A percentile compares a stretch with the other conserved stretches of the same genome.
These are phyloP conservation scores for Bemisia tabaci DNA, from an alignment of 1,140 invertebrate species.

Conservation along the genomic window DNA sequence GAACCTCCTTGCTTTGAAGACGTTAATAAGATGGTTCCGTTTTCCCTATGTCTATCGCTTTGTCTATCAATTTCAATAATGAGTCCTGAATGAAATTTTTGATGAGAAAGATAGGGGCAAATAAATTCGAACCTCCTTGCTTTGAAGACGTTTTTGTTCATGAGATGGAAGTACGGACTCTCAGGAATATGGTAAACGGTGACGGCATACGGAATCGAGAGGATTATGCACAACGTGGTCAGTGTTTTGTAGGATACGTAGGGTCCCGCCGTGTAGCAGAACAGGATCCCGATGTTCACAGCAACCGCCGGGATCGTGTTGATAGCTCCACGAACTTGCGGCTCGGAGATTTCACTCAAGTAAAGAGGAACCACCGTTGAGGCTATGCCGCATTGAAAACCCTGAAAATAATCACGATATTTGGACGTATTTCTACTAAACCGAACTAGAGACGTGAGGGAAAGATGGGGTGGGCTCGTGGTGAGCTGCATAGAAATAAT, in stretches of 20 bases:
- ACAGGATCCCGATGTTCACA: constrained; percentile 50
- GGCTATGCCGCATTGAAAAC: constrained; percentile 53
- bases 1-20: no score
- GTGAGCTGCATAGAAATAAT: no score
- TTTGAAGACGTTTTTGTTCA: constrained; percentile 39
- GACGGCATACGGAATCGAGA: constrained; percentile 45
- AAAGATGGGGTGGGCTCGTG: no score
- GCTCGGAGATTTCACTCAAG: constrained; percentile 57
- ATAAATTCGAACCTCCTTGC: constrained; percentile 33
- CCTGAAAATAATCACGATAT: no score
- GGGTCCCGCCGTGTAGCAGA: constrained; percentile 42
- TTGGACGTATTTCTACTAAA: no score
- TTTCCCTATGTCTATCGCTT: no score
- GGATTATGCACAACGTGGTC: constrained; percentile 43
- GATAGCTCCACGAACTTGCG: constrained; percentile 20
- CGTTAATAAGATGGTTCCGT: no score
- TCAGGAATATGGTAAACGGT: constrained; percentile 65
- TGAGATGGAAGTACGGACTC: constrained; percentile 55
- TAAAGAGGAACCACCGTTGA: constrained; percentile 72
- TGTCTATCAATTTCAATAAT: no score
- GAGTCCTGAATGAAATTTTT: no score
- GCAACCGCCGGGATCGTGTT: constrained; percentile 71
- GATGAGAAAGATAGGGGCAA: no score
- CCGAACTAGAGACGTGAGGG: no score
- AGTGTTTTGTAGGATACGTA: constrained; percentile 50